phyloP scores from a whole-genome alignment of 2,797 vertebrate species.

The Chromis chromis region DNA sequence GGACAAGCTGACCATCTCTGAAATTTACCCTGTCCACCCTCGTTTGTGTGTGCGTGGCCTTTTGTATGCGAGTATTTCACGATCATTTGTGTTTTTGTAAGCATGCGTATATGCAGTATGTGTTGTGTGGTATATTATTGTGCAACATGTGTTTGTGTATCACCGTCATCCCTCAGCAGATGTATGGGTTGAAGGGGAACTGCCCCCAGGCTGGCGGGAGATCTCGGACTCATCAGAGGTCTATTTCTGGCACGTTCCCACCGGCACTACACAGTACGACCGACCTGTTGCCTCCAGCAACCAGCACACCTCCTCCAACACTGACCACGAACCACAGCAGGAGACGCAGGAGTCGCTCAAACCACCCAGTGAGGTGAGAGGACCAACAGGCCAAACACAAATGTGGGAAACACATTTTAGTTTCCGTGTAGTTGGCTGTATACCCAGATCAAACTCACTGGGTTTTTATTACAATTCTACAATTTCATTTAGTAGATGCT shows the following conservation, averaged over 20 bases:
- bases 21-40: slow-evolving; percentile 66
- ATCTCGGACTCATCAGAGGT: slow-evolving; percentile 91
- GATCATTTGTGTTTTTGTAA: not conserved
- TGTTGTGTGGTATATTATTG: slow-evolving; percentile 16
- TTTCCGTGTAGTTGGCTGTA: not conserved
- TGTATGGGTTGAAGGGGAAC: slow-evolving; percentile 91
- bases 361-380: slow-evolving; percentile 85
- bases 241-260: slow-evolving; percentile 97
- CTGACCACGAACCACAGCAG: slow-evolving; percentile 69
- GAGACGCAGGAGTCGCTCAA: slow-evolving; percentile 81
- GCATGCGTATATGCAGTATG: not conserved
- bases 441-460: not conserved
- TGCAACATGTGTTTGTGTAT: slow-evolving; percentile 30
- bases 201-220: slow-evolving; percentile 96
- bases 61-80: not conserved
- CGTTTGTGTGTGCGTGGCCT: slow-evolving; percentile 14
- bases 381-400: slow-evolving; percentile 60
- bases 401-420: not conserved
- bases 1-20: slow-evolving; percentile 74
- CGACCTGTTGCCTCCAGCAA: slow-evolving; percentile 84
- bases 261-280: slow-evolving; percentile 94
- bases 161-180: slow-evolving; percentile 83
- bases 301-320: slow-evolving; percentile 49
- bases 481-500: too few relatives aligned
- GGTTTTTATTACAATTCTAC: not conserved